phyloP scores from a whole-genome alignment of 2,888 invertebrate species.

The Aproaerema taeniolella region DNA sequence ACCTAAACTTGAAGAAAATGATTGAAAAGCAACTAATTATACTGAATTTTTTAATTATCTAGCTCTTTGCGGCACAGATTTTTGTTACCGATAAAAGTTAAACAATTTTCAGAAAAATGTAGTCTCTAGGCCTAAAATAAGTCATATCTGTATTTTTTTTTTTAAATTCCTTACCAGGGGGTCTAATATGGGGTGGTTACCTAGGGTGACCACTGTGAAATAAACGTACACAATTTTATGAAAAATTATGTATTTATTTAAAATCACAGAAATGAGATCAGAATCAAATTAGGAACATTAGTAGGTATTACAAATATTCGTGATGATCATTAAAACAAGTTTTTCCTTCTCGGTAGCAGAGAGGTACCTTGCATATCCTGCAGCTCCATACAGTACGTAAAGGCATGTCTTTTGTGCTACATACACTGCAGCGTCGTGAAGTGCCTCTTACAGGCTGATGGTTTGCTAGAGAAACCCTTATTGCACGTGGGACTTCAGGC shows the following conservation, averaged over 20 bases:
- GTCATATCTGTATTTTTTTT: neutral
- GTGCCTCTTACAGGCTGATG: slow-evolving; percentile 11
- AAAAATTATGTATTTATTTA: no score
- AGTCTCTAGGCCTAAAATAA: slow-evolving; percentile 1
- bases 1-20: no score
- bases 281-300: no score
- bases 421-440: slow-evolving; percentile 8
- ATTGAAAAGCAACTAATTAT: no score
- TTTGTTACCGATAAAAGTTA: slow-evolving; percentile 1
- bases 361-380: no score
- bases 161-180: neutral
- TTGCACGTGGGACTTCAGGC: slow-evolving; percentile 7
- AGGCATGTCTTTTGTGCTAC: no score
- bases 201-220: slow-evolving; percentile 1
- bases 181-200: slow-evolving; percentile 1
- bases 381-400: no score
- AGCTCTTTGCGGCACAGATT: slow-evolving; percentile 1
- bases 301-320: no score
- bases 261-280: no score
- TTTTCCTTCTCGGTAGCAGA: no score
- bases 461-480: neutral
- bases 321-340: no score
- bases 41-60: no score
- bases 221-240: slow-evolving; percentile 1
- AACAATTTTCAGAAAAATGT: slow-evolving; percentile 1